A percentile compares a stretch with the other conserved stretches of the same genome.
Evolutionary conservation across 2,113 vertebrate species (phyloP).

Genomic region (Bombycilla garrulus): DNA sequence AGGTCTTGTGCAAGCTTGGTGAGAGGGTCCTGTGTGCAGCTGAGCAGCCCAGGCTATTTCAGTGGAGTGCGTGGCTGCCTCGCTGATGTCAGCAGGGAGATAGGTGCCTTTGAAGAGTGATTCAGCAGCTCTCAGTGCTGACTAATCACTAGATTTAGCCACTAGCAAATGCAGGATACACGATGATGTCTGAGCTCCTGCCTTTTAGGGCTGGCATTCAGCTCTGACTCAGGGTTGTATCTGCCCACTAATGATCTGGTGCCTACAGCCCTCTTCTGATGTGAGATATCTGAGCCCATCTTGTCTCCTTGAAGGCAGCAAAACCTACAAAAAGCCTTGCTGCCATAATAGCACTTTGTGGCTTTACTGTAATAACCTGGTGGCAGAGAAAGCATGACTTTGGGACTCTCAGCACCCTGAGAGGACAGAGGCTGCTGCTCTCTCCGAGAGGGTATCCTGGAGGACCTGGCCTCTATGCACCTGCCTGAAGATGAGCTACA

Average conservation of each 20-base stretch:
- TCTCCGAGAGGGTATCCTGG: background rate
- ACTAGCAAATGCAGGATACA: slow-evolving; percentile 58
- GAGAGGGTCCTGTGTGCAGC: background rate
- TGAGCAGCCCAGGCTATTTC: background rate
- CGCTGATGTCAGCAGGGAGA: slow-evolving; percentile 64
- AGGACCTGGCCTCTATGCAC: background rate
- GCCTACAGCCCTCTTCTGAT: slow-evolving; percentile 37
- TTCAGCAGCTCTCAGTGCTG: slow-evolving; percentile 64
- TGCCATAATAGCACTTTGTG: background rate
- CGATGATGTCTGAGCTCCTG: slow-evolving; percentile 53
- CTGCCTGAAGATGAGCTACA: slow-evolving; percentile 17
- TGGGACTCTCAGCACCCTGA: background rate
- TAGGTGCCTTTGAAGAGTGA: slow-evolving; percentile 70
- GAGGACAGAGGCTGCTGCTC: background rate
- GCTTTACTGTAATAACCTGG: background rate
- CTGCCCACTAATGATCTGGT: slow-evolving; percentile 51
- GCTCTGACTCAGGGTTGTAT: slow-evolving; percentile 60
- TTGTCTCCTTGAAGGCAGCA: slow-evolving; percentile 10
- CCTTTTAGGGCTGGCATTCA: slow-evolving; percentile 57
- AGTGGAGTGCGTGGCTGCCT: slow-evolving; percentile 10
- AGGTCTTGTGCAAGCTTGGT: background rate
- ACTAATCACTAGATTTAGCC: slow-evolving; percentile 67
- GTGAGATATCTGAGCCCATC: background rate
- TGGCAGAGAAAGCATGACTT: background rate
- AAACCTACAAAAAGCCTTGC: background rate